A percentile compares a stretch with the other conserved stretches of the same genome.
Evolutionary conservation across 1,140 invertebrate genomes (phyloP).

Genomic region (Phortica variegata): DNA sequence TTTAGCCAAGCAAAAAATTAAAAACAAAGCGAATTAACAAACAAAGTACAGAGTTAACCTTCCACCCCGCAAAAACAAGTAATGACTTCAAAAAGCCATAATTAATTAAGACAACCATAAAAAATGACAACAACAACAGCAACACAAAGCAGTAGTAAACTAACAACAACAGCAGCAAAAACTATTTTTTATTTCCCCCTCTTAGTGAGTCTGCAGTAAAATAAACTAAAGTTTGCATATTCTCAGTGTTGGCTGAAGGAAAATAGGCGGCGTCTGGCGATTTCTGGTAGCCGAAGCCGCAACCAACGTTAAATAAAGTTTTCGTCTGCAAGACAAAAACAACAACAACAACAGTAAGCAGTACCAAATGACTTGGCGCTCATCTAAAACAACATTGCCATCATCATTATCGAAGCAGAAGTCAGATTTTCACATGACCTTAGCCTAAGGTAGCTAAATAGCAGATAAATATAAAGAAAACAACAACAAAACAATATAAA

Average conservation of each 20-base stretch:
- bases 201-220: too few species aligned
- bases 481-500: too few species aligned
- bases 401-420: too few species aligned
- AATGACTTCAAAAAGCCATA: constrained; percentile 5
- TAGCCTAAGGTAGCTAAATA: constrained; percentile 30
- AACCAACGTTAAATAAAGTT: not conserved
- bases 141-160: constrained; percentile 26
- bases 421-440: constrained; percentile 48
- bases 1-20: constrained; percentile 9
- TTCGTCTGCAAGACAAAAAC: not conserved
- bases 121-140: constrained; percentile 1
- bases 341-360: not conserved
- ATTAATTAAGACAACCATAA: constrained; percentile 26
- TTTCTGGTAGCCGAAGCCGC: constrained; percentile 23
- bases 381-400: not conserved
- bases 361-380: constrained; percentile 8
- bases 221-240: too few species aligned
- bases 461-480: constrained; percentile 24
- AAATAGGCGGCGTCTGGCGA: constrained; percentile 25
- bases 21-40: too few species aligned
- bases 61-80: too few species aligned
- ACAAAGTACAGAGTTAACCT: too few species aligned
- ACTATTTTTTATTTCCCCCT: too few species aligned
- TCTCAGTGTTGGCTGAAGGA: constrained; percentile 5
- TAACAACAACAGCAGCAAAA: too few species aligned